These are phyloP conservation scores for Polylopha cassiicola DNA, from an alignment of 2,888 invertebrate species.

Conservation along the genomic window DNA sequence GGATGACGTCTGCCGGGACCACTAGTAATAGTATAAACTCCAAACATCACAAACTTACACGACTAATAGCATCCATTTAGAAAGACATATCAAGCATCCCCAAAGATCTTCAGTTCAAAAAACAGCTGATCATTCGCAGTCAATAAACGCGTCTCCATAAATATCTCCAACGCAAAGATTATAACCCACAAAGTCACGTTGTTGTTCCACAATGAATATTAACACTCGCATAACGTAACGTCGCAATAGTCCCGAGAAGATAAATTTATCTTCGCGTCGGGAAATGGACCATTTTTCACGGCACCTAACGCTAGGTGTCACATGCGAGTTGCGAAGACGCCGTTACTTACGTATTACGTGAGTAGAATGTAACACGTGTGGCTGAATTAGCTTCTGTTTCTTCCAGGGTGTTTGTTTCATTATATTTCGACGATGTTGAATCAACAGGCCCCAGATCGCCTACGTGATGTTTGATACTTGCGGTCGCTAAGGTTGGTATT, in stretches of 20 bases:
- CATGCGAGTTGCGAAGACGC: constrained; percentile 63
- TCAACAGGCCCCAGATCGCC: constrained; percentile 28
- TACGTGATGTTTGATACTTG: constrained; percentile 13
- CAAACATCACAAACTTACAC: too few relatives aligned
- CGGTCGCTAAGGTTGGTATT: too few relatives aligned
- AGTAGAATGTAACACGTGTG: constrained; percentile 55
- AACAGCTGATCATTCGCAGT: constrained; percentile 8
- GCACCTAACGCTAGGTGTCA: constrained; percentile 72
- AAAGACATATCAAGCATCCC: too few relatives aligned
- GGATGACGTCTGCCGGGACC: too few relatives aligned
- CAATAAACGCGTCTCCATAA: constrained; percentile 18
- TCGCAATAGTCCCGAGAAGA: constrained; percentile 65
- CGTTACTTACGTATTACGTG: constrained; percentile 66
- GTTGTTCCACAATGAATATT: constrained; percentile 71
- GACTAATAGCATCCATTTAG: too few relatives aligned
- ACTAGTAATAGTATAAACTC: too few relatives aligned
- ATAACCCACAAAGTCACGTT: constrained; percentile 33
- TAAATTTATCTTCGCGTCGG: constrained; percentile 70
- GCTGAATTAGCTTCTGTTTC: constrained; percentile 56
- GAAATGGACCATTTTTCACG: constrained; percentile 71
- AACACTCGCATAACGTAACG: constrained; percentile 63
- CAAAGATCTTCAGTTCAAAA: constrained; percentile 3
- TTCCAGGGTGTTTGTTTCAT: constrained; percentile 47
- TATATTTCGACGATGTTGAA: constrained; percentile 36
- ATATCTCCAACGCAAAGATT: constrained; percentile 22